These are phyloP conservation scores for Nyctibius bracteatus DNA, from an alignment of 2,113 vertebrate species.

Conservation along the genomic window DNA sequence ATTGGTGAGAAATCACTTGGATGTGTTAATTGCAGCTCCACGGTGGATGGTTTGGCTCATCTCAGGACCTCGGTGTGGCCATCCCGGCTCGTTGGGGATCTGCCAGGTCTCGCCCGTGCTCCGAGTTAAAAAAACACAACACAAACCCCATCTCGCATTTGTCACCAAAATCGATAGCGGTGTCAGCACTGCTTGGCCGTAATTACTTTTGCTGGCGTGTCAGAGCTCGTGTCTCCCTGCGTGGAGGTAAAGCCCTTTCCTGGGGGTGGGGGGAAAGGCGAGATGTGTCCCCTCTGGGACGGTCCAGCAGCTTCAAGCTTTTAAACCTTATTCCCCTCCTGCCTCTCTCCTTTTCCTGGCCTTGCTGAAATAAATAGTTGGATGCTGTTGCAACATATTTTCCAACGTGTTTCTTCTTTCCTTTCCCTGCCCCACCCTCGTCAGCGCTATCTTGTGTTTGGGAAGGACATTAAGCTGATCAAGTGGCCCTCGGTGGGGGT, in stretches of 20 bases:
- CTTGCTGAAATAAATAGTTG: not conserved
- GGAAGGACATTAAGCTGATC: not conserved
- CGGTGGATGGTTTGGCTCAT: not conserved
- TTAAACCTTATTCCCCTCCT: not conserved
- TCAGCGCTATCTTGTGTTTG: not conserved
- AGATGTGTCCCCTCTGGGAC: not conserved
- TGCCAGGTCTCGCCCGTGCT: not conserved
- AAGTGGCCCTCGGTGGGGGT: not conserved
- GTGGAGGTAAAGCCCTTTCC: not conserved
- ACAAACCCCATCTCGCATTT: not conserved
- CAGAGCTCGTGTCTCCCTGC: fast-evolving
- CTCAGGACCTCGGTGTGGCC: not conserved
- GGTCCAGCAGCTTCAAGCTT: not conserved
- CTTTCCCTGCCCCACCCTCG: not conserved
- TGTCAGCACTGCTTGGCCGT: not conserved
- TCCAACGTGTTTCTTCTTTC: not conserved
- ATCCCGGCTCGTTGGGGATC: not conserved
- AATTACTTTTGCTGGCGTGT: not conserved
- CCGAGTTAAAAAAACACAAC: not conserved
- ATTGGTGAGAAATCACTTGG: not conserved
- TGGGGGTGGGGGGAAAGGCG: not conserved
- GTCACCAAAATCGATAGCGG: not conserved
- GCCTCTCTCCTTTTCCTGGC: not conserved
- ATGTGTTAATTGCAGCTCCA: not conserved
- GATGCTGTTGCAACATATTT: not conserved